Base-by-base conservation (phyloP, 64 coral and sea anemone genomes). In the Porites lutea region DNA sequence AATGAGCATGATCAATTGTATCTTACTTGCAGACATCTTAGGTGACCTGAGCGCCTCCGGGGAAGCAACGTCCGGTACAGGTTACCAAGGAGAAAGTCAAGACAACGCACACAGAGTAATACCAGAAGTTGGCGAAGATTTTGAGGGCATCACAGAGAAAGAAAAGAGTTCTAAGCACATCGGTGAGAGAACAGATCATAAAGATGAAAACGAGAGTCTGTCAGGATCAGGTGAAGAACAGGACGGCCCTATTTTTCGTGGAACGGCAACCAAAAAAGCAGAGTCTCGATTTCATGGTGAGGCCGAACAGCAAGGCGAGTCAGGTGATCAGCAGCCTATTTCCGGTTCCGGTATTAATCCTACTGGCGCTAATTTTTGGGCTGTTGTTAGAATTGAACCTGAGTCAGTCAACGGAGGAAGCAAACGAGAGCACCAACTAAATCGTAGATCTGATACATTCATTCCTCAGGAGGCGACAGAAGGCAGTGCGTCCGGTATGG, bases 361-460 rank as follows among this genome's bases (percentile, higher is more conserved):
- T 83, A 49, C 59, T 83, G 61, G 81, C 64, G 62, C 59, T 68
- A 66, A 83, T 83, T 83, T 67, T 83, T 83, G 81, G 81, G 46
- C 81, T 83, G 62, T 68, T 83, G 81, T 68, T 83, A 83, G 81
- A 83, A 12, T 50, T 83, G 81, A 83, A 50, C 47, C 61, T 52
- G 62, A 66, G 37, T 19, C 59, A 83, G 14, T 67, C 81, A 18
- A 10, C 61, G 21, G 59, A 83, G 45, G 62, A 83, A 52, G 19
- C 81, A 15, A 68, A 45, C 45, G 63, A 83, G 61, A 83, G 13
- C 81, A 51, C 81, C 62, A 52, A 43, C 10, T 69, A 65, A 83
- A 18, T 46, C 61, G 81, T 3, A 83, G 81, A 51, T 83, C 81
- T 13, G 81, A 83, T 19, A 67, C 19, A 68, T 67, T 59, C 63